Evolutionary conservation across 2,113 vertebrate genomes (phyloP).

Genomic region (Rhynchomys soricoides): DNA sequence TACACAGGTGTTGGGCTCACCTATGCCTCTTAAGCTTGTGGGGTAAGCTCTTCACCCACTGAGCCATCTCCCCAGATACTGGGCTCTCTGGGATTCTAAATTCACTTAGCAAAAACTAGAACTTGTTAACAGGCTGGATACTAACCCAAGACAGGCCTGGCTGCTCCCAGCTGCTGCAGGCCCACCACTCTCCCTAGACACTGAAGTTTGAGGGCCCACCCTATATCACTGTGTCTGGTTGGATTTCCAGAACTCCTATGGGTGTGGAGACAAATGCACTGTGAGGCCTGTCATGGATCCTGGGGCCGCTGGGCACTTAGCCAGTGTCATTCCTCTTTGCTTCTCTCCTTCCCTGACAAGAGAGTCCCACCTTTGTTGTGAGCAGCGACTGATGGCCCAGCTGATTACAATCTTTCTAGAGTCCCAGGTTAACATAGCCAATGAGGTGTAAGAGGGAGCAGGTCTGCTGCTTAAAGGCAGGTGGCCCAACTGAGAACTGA

Average conservation of each 20-base stretch:
- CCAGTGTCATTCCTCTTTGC: not conserved
- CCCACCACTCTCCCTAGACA: not conserved
- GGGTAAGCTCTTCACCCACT: not conserved
- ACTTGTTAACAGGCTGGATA: not conserved
- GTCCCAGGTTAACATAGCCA: not conserved
- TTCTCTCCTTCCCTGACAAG: not conserved
- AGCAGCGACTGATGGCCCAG: not conserved
- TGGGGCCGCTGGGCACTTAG: not conserved
- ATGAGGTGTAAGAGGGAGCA: not conserved
- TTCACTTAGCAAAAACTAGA: not conserved
- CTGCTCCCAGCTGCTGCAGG: not conserved
- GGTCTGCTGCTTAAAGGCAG: not conserved
- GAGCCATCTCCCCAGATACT: not conserved
- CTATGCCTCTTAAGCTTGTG: not conserved
- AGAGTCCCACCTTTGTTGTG: not conserved
- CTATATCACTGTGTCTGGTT: not conserved
- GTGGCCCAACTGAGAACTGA: not conserved
- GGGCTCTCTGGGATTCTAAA: not conserved
- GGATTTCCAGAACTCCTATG: not conserved
- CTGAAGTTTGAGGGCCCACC: rapidly evolving
- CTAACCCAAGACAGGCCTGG: not conserved
- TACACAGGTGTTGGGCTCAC: not conserved
- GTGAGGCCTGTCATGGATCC: rapidly evolving
- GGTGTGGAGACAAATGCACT: not conserved
- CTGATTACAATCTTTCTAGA: not conserved